Base-by-base conservation (phyloP, 2,888 invertebrate species). In the Latheticus oryzae region DNA sequence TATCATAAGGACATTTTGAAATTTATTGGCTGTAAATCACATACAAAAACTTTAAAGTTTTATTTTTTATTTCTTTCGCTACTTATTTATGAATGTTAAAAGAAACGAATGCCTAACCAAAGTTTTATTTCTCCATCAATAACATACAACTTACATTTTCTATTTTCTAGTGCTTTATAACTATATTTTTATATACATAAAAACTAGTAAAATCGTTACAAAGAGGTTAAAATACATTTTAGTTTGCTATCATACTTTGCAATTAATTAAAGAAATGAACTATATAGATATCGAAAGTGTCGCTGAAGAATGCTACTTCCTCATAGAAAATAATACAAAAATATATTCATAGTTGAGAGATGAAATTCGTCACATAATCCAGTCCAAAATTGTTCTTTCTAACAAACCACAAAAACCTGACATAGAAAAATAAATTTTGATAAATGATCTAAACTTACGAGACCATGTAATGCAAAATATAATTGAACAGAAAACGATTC, bases 71-170 rank as follows among this genome's bases (percentile, higher is more conserved):
- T n/a, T n/a, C n/a, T n/a, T n/a, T n/a, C n/a, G n/a, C n/a, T n/a
- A n/a, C n/a, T n/a, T n/a, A n/a, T n/a, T n/a, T n/a, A n/a, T n/a
- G n/a, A n/a, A n/a, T n/a, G 13, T 7, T 11, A 11, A 30, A 11
- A 3, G 3, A 15, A 8, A 11, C 5, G 12, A 8, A 9, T 64
- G 61, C 68, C 68, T 68, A 70, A 66, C 67, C 70, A 68, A 68
- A 67, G 64, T 65, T 64, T 68, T 68, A 68, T 65, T 69, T 68
- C n/a, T n/a, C 68, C 66, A 68, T 70, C 62, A 65, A 52, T 51
- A 62, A 67, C 62, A 63, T 67, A 68, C 68, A 70, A 57, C 54
- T 57, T 47, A 60, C 55, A 58, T 12, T 12, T 37, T 47, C 54
- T 58, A 57, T 23, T 35, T 37, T 8, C 53, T 57, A 50, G 42